A percentile compares a stretch with the other conserved stretches of the same genome.
Evolutionary conservation across 1,140 invertebrate genomes (phyloP).

Genomic region (Drosophila serrata): DNA sequence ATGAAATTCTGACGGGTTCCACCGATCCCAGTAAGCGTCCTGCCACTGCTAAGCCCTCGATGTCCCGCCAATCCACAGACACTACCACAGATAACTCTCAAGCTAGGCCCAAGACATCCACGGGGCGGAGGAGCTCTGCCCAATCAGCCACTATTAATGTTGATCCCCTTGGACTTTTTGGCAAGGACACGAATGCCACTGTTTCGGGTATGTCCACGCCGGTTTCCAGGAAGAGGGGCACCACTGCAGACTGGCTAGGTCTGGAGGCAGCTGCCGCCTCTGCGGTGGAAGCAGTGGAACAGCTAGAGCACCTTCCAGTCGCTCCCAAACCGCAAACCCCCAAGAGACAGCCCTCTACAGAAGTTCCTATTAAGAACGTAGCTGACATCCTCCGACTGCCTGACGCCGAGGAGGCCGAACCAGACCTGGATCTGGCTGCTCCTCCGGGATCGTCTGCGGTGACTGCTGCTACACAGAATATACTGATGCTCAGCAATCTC

Average conservation of each 20-base stretch:
- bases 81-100: constrained; percentile 78
- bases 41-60: constrained; percentile 58
- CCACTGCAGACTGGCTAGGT: constrained; percentile 81
- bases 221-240: constrained; percentile 62
- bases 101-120: constrained; percentile 72
- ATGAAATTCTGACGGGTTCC: constrained; percentile 48
- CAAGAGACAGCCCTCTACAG: constrained; percentile 4
- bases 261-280: constrained; percentile 36
- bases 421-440: constrained; percentile 7
- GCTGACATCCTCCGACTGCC: constrained; percentile 35
- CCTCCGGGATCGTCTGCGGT: constrained; percentile 1
- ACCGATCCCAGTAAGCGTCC: constrained; percentile 54
- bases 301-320: background rate
- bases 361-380: background rate
- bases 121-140: constrained; percentile 70
- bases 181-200: constrained; percentile 59
- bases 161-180: constrained; percentile 78
- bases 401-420: constrained; percentile 35
- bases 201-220: constrained; percentile 74
- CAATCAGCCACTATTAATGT: constrained; percentile 58
- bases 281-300: constrained; percentile 23
- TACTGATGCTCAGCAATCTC: constrained; percentile 65
- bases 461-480: constrained; percentile 55
- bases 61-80: constrained; percentile 81
- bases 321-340: background rate